These are phyloP conservation scores for Lochmaea crataegi DNA, from an alignment of 2,888 invertebrate genomes.

Conservation along the genomic window DNA sequence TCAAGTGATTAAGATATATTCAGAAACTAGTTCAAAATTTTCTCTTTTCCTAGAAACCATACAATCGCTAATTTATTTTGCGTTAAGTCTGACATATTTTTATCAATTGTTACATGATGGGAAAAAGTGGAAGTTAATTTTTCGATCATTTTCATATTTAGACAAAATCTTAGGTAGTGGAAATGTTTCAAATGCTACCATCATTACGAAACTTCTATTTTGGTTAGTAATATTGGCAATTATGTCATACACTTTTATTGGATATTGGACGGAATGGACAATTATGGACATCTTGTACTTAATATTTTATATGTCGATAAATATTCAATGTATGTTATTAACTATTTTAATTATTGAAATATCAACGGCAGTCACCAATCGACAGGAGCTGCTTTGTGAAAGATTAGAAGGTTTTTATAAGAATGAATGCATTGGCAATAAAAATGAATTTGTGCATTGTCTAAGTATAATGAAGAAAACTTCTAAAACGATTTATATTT, in stretches of 20 bases:
- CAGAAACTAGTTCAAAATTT: neutral
- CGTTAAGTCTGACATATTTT: neutral
- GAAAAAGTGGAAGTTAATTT: neutral
- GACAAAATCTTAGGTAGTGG: neutral
- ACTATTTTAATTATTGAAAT: constrained; percentile 3
- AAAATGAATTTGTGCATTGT: neutral
- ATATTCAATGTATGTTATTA: neutral
- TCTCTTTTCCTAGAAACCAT: neutral
- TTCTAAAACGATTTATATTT: neutral
- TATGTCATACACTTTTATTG: neutral
- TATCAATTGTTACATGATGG: neutral
- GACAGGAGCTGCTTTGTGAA: neutral
- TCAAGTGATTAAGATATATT: neutral
- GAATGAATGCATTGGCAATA: neutral
- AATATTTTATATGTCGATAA: neutral
- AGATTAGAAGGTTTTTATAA: neutral
- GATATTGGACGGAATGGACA: neutral
- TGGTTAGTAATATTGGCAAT: neutral
- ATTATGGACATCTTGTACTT: neutral
- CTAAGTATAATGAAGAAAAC: constrained; percentile 8
- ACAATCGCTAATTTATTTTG: neutral
- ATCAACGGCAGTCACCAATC: neutral
- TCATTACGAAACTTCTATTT: neutral
- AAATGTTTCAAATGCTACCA: neutral
- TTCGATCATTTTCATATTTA: neutral